A percentile compares a stretch with the other conserved stretches of the same genome.
phyloP scores from a whole-genome alignment of 2,797 vertebrate genomes.

The Acipenser transmontanus region DNA sequence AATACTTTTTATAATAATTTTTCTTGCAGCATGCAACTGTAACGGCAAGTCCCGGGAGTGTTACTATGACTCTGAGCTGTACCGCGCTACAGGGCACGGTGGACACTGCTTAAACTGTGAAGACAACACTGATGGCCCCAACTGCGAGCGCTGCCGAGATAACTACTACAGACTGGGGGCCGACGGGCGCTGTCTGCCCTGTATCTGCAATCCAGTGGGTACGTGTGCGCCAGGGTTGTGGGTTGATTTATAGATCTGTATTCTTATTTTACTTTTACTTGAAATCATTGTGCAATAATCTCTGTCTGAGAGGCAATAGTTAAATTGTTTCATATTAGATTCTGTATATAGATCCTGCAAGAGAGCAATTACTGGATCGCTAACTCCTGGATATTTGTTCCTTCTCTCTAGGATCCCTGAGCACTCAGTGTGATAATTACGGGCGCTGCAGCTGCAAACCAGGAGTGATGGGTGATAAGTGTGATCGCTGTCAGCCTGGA shows the following conservation, averaged over 20 bases:
- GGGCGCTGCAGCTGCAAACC: constrained; percentile 86
- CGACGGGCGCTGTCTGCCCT: constrained; percentile 68
- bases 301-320: no score
- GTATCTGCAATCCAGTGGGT: constrained; percentile 81
- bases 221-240: constrained; percentile 35
- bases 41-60: constrained; percentile 78
- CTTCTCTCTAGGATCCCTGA: constrained; percentile 59
- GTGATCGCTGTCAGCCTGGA: constrained; percentile 82
- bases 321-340: no score
- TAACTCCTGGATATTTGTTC: constrained; percentile 17
- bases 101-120: constrained; percentile 80
- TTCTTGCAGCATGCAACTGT: constrained; percentile 79
- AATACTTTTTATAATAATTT: neutral
- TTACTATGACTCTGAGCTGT: constrained; percentile 81
- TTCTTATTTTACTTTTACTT: no score
- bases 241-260: no score
- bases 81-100: constrained; percentile 83
- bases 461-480: constrained; percentile 85
- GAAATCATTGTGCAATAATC: no score
- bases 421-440: constrained; percentile 79
- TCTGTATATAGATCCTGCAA: no score
- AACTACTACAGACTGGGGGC: constrained; percentile 69
- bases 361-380: neutral
- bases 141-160: constrained; percentile 83
- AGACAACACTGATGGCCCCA: constrained; percentile 79